Evolutionary conservation across 2,113 vertebrate genomes (phyloP).

Genomic region (Cichladusa arquata): DNA sequence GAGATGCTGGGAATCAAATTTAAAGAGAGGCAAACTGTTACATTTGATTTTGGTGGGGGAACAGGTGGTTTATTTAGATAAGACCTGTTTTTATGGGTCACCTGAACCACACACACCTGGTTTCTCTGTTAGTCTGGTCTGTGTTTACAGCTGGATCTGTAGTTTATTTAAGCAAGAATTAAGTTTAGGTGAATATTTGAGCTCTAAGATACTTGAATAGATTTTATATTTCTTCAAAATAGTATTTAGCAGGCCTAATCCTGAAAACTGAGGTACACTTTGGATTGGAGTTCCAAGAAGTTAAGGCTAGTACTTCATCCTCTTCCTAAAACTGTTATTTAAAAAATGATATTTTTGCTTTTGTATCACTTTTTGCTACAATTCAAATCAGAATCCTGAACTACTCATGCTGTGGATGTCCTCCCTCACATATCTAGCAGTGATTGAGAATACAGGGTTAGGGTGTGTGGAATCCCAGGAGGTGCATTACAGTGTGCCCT

Average conservation of each 20-base stretch:
- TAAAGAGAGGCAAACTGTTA: background rate
- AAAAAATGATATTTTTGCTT: background rate
- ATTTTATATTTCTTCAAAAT: background rate
- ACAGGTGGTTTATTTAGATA: background rate
- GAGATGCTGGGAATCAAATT: background rate
- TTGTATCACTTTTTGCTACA: background rate
- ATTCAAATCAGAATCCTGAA: background rate
- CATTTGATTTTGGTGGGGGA: background rate
- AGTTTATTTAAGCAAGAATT: background rate
- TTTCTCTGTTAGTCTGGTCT: background rate
- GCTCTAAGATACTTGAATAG: background rate
- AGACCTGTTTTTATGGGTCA: background rate
- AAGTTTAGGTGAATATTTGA: background rate
- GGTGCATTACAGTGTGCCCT: background rate
- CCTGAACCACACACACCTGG: background rate
- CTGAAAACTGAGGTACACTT: background rate
- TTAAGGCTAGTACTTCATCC: background rate
- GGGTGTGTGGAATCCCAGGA: background rate
- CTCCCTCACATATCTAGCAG: background rate
- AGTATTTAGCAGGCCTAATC: background rate
- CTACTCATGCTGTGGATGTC: background rate
- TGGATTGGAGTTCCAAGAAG: background rate
- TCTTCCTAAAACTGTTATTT: background rate
- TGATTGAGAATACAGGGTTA: background rate
- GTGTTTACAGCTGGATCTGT: background rate